Evolutionary conservation across 1,140 invertebrate genomes (phyloP), one percentile per base, ranked within the genome.

Genomic region (Pollicipes pollicipes): DNA sequence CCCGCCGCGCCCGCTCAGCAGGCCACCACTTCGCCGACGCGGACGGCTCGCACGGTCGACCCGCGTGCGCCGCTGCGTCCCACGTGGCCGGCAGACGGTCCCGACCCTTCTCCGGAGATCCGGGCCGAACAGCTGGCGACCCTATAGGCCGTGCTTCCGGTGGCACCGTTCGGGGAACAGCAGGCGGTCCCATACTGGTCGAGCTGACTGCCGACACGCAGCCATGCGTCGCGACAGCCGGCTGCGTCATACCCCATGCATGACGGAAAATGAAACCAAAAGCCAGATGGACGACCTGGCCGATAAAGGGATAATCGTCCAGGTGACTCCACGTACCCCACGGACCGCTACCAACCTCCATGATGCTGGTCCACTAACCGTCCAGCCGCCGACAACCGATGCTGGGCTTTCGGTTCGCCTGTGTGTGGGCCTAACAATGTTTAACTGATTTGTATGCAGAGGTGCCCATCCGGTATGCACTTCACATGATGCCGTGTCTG

Each of bases 401-500:
- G n/a, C n/a, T n/a, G n/a, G n/a, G n/a, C n/a, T n/a, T n/a, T 35
- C 45, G 0, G 69, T 70, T 30, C 71, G 72, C 21, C 26, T 75
- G n/a, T 72, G 70, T 66, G 74, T 75, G 0, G 74, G 75, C 68
- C 63, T 75, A 16, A 75, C 74, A 28, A 27, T 67, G 24, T 71
- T 79, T 16, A 79, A 78, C 45, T 21, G 8, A 21, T 58, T 17
- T 58, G 45, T 58, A 21, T 21, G 45, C 10, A 10, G 45, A 10
- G 45, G 45, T 3, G 45, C 71, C 69, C 70, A 77, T 66, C 76
- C 76, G 26, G 70, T 76, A 26, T 66, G 71, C 32, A 76, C 75
- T 31, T 72, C 77, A 28, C 73, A 78, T 70, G 69, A 74, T 30
- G 73, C 73, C 27, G 69, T 75, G 10, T 45, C 73, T 10, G 66